Conservation (phyloP, 1,140 invertebrate species). For the Brachionus rubens region DNA sequence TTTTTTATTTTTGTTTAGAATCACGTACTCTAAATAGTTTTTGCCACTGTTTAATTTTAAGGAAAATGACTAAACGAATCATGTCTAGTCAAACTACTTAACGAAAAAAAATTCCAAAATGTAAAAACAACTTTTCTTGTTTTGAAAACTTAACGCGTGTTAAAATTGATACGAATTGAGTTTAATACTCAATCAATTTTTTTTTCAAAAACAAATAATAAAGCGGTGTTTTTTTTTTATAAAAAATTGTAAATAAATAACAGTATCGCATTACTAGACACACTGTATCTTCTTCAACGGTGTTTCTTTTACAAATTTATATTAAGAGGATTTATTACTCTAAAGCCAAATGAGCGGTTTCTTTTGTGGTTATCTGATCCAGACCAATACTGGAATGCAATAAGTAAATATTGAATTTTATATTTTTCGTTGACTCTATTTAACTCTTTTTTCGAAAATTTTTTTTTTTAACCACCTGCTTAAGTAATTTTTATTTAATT, state of each 20-base stretch:
- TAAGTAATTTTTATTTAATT: background rate
- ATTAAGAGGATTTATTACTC: slow-evolving; percentile 37
- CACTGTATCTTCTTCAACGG: slow-evolving; percentile 29
- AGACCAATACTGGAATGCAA: slow-evolving; percentile 22
- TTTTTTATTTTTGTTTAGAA: background rate
- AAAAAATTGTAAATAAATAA: slow-evolving; percentile 35
- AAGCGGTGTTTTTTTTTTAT: slow-evolving; percentile 11
- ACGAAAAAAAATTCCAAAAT: background rate
- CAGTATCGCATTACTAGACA: slow-evolving; percentile 45
- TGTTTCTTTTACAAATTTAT: too few relatives aligned
- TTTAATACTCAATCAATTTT: slow-evolving; percentile 13
- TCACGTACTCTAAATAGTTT: slow-evolving; percentile 15
- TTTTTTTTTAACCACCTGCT: slow-evolving; percentile 29
- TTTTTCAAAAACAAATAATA: background rate
- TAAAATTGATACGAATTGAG: slow-evolving; percentile 10
- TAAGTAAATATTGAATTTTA: slow-evolving; percentile 16
- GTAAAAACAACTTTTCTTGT: too few relatives aligned
- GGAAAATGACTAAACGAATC: background rate
- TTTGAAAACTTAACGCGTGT: background rate
- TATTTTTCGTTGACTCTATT: background rate
- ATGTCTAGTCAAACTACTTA: too few relatives aligned
- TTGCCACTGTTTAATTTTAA: slow-evolving; percentile 23
- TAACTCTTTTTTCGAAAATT: background rate
- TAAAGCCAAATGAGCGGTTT: background rate
- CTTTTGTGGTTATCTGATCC: slow-evolving; percentile 1